Percentiles rank a stretch among this genome's conserved stretches.
These are phyloP conservation scores for Calidris pygmaea DNA, from an alignment of 2,113 vertebrate genomes.

Conservation along the genomic window DNA sequence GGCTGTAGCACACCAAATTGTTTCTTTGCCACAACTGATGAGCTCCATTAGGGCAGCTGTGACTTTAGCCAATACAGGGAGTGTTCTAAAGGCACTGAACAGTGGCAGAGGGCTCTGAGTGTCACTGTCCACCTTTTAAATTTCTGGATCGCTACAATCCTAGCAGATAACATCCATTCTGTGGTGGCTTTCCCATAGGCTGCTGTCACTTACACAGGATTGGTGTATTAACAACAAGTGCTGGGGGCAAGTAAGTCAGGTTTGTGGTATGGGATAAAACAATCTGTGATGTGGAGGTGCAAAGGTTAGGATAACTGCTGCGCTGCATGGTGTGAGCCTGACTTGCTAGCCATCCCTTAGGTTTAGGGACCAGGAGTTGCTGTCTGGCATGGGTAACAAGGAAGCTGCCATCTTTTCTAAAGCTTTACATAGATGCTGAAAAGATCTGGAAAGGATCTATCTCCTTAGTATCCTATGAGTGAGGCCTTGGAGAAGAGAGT, in stretches of 20 bases:
- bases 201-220: background rate
- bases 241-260: rapidly evolving
- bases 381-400: background rate
- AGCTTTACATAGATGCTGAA: background rate
- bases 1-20: rapidly evolving
- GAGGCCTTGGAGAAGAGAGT: background rate
- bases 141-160: background rate
- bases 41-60: background rate
- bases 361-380: background rate
- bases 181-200: background rate
- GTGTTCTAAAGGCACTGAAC: background rate
- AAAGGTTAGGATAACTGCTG: background rate
- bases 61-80: background rate
- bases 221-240: background rate
- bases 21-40: rapidly evolving
- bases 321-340: background rate
- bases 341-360: background rate
- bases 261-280: background rate
- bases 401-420: background rate
- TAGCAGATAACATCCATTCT: background rate
- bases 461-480: background rate
- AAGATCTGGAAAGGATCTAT: background rate
- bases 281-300: background rate
- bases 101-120: background rate
- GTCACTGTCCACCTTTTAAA: background rate